Conservation (phyloP, 2,797 vertebrate genomes). For the Smutsia temminckii region DNA sequence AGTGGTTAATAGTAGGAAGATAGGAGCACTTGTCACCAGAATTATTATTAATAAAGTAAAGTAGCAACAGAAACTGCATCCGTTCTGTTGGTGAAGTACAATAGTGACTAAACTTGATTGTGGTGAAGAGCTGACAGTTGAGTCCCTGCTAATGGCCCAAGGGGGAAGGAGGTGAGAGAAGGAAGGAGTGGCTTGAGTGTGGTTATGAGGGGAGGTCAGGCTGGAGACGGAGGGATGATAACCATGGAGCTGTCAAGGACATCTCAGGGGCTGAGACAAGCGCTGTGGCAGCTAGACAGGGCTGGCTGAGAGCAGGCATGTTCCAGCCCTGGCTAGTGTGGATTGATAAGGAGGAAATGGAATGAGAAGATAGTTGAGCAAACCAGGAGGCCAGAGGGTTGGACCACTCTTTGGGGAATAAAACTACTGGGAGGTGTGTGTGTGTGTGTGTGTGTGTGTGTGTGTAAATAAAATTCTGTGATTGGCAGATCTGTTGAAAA, state of each 20-base stretch:
- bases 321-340: neutral
- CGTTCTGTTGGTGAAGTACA: slow-evolving; percentile 64
- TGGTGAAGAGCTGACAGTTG: slow-evolving; percentile 65
- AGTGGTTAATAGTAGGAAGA: neutral
- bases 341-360: slow-evolving; percentile 48
- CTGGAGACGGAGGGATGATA: slow-evolving; percentile 66
- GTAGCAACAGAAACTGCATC: slow-evolving; percentile 50
- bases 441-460: neutral
- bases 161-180: slow-evolving; percentile 66
- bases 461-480: neutral
- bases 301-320: slow-evolving; percentile 30
- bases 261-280: slow-evolving; percentile 64
- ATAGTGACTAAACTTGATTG: slow-evolving; percentile 66
- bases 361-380: slow-evolving; percentile 50
- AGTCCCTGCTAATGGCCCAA: slow-evolving; percentile 72
- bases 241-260: slow-evolving; percentile 75
- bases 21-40: slow-evolving; percentile 42
- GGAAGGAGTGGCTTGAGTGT: slow-evolving; percentile 65
- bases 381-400: slow-evolving; percentile 45
- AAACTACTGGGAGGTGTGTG: neutral
- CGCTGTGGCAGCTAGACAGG: neutral
- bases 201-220: slow-evolving; percentile 66
- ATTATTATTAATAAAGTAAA: slow-evolving; percentile 78
- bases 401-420: neutral
- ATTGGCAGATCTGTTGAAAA: slow-evolving; percentile 57